Evolutionary conservation across 30 jellyfish, hydroid and myxozoan genomes (phyloP).

Genomic region (Pelagia noctiluca): DNA sequence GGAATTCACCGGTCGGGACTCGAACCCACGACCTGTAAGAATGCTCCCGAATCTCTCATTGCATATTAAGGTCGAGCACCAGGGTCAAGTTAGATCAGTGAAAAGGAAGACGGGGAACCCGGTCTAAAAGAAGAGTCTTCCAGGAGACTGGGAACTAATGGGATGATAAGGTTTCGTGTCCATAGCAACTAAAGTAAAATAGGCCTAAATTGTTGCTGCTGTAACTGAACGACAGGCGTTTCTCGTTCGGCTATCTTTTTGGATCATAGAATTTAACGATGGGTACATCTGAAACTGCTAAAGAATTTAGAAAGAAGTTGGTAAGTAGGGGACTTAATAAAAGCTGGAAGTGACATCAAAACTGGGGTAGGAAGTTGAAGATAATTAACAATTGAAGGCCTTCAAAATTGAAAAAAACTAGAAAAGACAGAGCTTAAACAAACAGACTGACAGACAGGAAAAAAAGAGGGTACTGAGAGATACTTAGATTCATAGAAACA

Average conservation of each 20-base stretch:
- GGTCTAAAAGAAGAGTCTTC: too few species aligned
- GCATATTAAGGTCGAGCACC: too few species aligned
- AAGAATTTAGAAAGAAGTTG: neutral
- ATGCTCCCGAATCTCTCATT: too few species aligned
- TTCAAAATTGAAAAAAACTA: too few species aligned
- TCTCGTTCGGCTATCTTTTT: neutral
- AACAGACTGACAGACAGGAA: neutral
- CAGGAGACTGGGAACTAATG: too few species aligned
- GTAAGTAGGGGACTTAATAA: neutral
- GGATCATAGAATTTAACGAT: neutral
- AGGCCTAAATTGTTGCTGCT: too few species aligned
- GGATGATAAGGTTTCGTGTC: too few species aligned
- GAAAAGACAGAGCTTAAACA: neutral
- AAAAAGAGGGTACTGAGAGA: neutral
- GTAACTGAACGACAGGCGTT: neutral
- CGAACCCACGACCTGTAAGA: too few species aligned
- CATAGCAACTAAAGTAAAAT: too few species aligned
- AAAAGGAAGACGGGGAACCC: too few species aligned
- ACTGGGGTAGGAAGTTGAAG: neutral
- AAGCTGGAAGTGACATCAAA: neutral
- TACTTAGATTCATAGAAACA: neutral
- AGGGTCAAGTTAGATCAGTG: too few species aligned
- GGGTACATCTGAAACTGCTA: neutral
- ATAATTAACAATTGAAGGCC: neutral
- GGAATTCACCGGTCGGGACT: too few species aligned